These are phyloP conservation scores for Amblyteles armatorius DNA, from an alignment of 2,888 invertebrate genomes.

Conservation along the genomic window DNA sequence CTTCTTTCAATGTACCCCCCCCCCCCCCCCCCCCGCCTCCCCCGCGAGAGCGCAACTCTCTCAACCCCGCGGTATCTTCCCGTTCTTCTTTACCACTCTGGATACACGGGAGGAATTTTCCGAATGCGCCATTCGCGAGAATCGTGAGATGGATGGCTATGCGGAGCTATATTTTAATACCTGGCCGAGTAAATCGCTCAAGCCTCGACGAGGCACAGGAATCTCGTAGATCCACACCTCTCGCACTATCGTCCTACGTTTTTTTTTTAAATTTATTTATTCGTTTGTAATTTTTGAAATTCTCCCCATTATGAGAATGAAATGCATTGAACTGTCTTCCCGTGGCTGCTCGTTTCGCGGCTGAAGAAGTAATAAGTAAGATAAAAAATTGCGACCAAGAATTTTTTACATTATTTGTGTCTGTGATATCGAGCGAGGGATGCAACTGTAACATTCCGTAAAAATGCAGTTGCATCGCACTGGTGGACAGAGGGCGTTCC, in stretches of 20 bases:
- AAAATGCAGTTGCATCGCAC: conserved; percentile 20
- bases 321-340: background rate
- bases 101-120: conserved; percentile 66
- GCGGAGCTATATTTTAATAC: conserved; percentile 80
- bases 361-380: conserved; percentile 2
- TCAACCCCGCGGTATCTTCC: conserved; percentile 55
- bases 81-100: conserved; percentile 53
- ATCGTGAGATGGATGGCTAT: conserved; percentile 37
- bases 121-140: conserved; percentile 67
- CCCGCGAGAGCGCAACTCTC: conserved; percentile 27
- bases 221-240: conserved; percentile 65
- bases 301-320: background rate
- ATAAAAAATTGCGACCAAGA: conserved; percentile 10
- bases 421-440: conserved; percentile 43
- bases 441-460: conserved; percentile 4
- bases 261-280: conserved; percentile 7
- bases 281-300: no score
- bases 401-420: conserved; percentile 16
- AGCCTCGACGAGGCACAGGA: conserved; percentile 75
- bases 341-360: background rate
- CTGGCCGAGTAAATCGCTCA: conserved; percentile 77
- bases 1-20: conserved; percentile 18
- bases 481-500: conserved; percentile 24
- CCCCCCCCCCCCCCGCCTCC: background rate
- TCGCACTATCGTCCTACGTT: conserved; percentile 14